These are phyloP conservation scores for Spodoptera picta DNA, from an alignment of 2,888 invertebrate species.

Conservation along the genomic window DNA sequence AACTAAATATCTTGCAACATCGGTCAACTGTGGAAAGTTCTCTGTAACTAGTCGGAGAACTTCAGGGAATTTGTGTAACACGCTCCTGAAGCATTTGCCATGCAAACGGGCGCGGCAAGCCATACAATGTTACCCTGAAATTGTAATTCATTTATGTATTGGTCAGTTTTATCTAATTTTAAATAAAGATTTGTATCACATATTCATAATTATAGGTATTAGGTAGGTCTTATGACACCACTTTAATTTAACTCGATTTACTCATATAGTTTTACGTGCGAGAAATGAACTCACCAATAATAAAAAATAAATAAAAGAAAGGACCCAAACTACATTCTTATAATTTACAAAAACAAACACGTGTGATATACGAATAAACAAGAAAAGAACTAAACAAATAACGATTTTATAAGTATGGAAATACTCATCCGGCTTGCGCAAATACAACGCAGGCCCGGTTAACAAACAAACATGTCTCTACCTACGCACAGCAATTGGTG, in stretches of 20 bases:
- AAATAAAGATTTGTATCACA: too few species aligned
- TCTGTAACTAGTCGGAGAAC: slow-evolving; percentile 37
- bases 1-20: slow-evolving; percentile 41
- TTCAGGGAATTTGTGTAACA: slow-evolving; percentile 45
- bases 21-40: slow-evolving; percentile 46
- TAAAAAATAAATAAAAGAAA: too few species aligned
- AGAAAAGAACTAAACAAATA: slow-evolving; percentile 48
- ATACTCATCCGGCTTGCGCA: slow-evolving; percentile 55
- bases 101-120: slow-evolving; percentile 32
- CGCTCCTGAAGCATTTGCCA: slow-evolving; percentile 21
- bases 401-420: slow-evolving; percentile 47
- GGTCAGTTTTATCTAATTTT: not conserved
- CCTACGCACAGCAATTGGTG: slow-evolving; percentile 40
- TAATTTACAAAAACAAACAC: slow-evolving; percentile 1
- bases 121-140: slow-evolving; percentile 16
- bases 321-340: too few species aligned
- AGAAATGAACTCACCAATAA: too few species aligned
- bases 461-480: slow-evolving; percentile 50
- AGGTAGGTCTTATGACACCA: too few species aligned
- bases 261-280: too few species aligned
- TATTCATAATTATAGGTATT: too few species aligned
- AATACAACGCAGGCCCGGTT: slow-evolving; percentile 51
- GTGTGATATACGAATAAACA: slow-evolving; percentile 11
- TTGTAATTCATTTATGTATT: slow-evolving; percentile 3
- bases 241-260: too few species aligned